Conservation (phyloP, 2,113 vertebrate species). For the Xiphophorus couchianus region DNA sequence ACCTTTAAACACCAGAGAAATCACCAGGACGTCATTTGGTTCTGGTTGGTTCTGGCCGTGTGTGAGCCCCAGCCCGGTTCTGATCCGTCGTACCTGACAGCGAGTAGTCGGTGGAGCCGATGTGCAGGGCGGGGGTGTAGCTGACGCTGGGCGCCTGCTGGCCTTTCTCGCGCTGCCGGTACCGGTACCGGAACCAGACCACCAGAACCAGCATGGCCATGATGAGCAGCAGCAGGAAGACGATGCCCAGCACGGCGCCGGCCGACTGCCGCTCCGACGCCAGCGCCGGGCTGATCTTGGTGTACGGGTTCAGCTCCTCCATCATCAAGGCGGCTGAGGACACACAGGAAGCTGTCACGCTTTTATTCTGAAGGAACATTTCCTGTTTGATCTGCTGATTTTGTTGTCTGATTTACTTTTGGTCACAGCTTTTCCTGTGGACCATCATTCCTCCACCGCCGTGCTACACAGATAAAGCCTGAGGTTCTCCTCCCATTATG, state of each 20-base stretch:
- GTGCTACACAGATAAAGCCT: background rate
- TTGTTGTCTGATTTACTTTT: no score
- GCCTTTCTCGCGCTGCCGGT: conserved; percentile 88
- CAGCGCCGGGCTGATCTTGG: conserved; percentile 93
- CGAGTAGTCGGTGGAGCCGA: conserved; percentile 90
- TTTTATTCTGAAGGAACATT: background rate
- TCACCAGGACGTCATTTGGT: background rate
- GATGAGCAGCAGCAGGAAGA: conserved; percentile 90
- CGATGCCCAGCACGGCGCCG: conserved; percentile 88
- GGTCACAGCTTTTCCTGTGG: no score
- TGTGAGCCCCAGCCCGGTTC: no score
- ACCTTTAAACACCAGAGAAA: background rate
- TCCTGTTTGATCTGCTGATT: background rate
- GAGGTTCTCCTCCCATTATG: background rate
- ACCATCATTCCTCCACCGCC: background rate
- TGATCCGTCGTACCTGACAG: conserved; percentile 84
- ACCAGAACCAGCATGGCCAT: conserved; percentile 87
- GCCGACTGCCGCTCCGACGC: conserved; percentile 89
- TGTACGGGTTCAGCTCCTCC: conserved; percentile 96
- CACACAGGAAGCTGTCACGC: background rate
- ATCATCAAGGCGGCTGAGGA: conserved; percentile 90
- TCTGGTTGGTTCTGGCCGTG: no score
- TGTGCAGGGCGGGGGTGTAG: conserved; percentile 91
- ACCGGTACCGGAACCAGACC: conserved; percentile 88
- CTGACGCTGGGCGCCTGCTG: conserved; percentile 88